Evolutionary conservation across 2,888 invertebrate genomes (phyloP), one percentile per base, ranked within the genome.

Genomic region (Hydroisotoma schaefferi): DNA sequence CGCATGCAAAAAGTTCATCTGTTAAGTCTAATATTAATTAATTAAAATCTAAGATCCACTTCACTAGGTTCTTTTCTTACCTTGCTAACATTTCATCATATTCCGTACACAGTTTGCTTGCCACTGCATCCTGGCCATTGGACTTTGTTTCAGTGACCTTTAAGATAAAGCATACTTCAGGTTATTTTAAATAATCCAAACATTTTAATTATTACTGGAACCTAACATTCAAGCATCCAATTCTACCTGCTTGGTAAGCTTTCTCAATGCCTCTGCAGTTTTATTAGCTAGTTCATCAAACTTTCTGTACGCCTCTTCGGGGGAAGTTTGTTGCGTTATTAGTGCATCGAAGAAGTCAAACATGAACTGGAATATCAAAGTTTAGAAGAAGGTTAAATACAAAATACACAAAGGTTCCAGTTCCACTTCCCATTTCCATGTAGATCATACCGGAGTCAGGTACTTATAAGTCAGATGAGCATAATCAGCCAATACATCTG

Each of bases 401-500:
- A n/a, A n/a, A n/a, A n/a, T n/a, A 40, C 8, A 15, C 33, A 10
- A 33, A 33, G 15, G 33, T 15, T 33, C 8, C 8, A 33, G 33
- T 33, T 33, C 33, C 33, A 15, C 8, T 15, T 33, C 33, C 33
- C 33, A 33, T 10, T 15, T 33, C 33, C 33, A 33, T 8, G 15
- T 15, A 33, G 15, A 15, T 40, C 81, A 80, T 80, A 88, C 88
- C 63, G 91, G 89, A 6, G 92, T 90, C 55, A 98, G 79, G 77
- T 91, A 94, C 78, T 95, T 95, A 75, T 93, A 94, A 0, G 95
- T 97, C 57, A 98, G 84, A 76, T 97, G 92, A 4, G 94, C 90
- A 78, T 98, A 95, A 79, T 99, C 98, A 4, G 98, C 98, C 63
- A 99, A 78, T 37, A 99, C 91, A 79, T 99, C 99, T 0, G 99